A percentile compares a stretch with the other conserved stretches of the same genome.
These are phyloP conservation scores for Strix aluco DNA, from an alignment of 2,113 vertebrate genomes.

Conservation along the genomic window DNA sequence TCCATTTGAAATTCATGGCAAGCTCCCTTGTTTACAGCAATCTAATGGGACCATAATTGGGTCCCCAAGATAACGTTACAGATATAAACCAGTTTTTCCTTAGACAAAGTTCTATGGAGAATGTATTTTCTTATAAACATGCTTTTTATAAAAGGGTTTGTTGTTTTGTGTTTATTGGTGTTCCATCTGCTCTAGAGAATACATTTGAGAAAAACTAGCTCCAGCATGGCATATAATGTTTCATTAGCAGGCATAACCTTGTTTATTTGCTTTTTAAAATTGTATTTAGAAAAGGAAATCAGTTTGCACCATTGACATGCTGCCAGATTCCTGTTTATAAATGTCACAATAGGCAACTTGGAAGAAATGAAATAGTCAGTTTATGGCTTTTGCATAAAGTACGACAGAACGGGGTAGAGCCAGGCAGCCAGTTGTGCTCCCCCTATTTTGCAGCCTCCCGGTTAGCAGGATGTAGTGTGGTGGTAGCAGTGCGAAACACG, in stretches of 20 bases:
- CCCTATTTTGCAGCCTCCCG: slow-evolving; percentile 9
- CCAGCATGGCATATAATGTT: slow-evolving; percentile 77
- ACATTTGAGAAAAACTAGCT: slow-evolving; percentile 71
- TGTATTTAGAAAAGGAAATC: slow-evolving; percentile 84
- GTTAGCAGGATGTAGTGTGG: background rate
- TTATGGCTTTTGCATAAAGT: slow-evolving; percentile 71
- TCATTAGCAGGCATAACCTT: slow-evolving; percentile 82
- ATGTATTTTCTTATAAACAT: slow-evolving; percentile 70
- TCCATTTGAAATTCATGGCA: slow-evolving; percentile 13
- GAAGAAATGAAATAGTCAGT: slow-evolving; percentile 59
- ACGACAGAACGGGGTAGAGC: slow-evolving; percentile 62
- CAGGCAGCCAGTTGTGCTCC: background rate
- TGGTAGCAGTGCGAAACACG: background rate
- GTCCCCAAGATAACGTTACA: slow-evolving; percentile 34
- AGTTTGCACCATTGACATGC: slow-evolving; percentile 79
- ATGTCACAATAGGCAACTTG: slow-evolving; percentile 75
- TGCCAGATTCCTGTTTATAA: slow-evolving; percentile 84
- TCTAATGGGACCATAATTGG: background rate
- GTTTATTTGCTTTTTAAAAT: slow-evolving; percentile 84
- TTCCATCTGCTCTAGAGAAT: slow-evolving; percentile 74
- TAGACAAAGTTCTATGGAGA: slow-evolving; percentile 44
- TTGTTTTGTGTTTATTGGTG: slow-evolving; percentile 66
- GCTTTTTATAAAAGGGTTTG: slow-evolving; percentile 64
- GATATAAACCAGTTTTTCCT: slow-evolving; percentile 39
- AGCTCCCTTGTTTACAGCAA: slow-evolving; percentile 19